phyloP scores from a whole-genome alignment of 2,797 vertebrate species.

The Salarias fasciatus region DNA sequence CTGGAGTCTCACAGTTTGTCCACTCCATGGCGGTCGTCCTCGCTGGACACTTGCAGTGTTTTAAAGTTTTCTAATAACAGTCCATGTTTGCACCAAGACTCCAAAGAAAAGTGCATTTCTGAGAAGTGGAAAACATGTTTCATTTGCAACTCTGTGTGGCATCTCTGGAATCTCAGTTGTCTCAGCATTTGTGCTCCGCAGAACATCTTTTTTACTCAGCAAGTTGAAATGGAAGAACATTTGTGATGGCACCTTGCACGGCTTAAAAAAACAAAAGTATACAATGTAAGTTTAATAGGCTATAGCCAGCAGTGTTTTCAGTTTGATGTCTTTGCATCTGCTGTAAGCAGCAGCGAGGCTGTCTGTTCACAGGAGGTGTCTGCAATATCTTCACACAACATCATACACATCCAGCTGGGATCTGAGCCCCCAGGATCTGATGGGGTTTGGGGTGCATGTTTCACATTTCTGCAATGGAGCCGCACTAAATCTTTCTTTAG shows the following conservation, averaged over 20 bases:
- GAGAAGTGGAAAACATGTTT: background rate
- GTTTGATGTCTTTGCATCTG: conserved; percentile 62
- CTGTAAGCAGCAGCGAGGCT: conserved; percentile 47
- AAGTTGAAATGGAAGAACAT: conserved; percentile 39
- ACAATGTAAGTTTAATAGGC: conserved; percentile 55
- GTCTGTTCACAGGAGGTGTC: conserved; percentile 64
- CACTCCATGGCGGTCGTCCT: background rate
- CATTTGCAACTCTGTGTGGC: conserved; percentile 1
- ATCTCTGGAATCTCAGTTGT: conserved; percentile 8
- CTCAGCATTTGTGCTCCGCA: conserved; percentile 18
- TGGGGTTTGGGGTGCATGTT: conserved; percentile 20
- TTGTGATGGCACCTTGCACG: conserved; percentile 22
- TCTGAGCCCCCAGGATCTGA: conserved; percentile 36
- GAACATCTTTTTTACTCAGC: conserved; percentile 11
- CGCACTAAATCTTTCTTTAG: conserved; percentile 13
- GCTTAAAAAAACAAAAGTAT: conserved; percentile 39
- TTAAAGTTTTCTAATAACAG: background rate
- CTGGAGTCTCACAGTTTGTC: conserved; percentile 3
- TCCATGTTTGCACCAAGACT: background rate
- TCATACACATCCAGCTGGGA: conserved; percentile 53
- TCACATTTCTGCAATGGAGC: conserved; percentile 24
- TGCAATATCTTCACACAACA: conserved; percentile 42
- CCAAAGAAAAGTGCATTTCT: background rate
- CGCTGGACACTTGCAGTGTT: background rate
- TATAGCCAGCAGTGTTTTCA: conserved; percentile 51